Conservation (phyloP, 2,888 invertebrate genomes). For the Ashinkailepas kermadecensis region DNA sequence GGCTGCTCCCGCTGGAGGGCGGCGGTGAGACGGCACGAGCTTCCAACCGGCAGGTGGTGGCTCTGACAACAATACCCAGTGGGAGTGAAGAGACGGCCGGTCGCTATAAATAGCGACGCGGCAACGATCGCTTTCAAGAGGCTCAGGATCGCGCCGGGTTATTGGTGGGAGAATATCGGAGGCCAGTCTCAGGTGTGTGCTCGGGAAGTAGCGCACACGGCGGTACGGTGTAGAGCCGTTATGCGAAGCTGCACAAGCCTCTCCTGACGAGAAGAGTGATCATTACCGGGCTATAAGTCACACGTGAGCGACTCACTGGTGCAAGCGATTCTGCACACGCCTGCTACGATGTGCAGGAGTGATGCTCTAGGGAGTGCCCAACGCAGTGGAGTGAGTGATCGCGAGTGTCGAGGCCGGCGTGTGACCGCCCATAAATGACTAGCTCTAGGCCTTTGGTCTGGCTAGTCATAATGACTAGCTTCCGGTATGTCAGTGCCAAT, state of each 20-base stretch:
- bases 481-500: no score
- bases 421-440: no score
- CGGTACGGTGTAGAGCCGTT: neutral
- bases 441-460: no score
- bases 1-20: neutral
- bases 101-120: neutral
- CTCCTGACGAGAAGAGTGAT: neutral
- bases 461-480: no score
- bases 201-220: neutral
- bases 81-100: neutral
- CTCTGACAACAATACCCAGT: neutral
- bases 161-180: neutral
- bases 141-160: neutral
- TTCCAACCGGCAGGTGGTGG: neutral
- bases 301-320: neutral
- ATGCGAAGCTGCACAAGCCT: neutral
- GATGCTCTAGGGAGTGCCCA: no score
- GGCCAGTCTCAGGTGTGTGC: neutral
- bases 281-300: neutral
- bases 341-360: no score
- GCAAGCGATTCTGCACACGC: neutral
- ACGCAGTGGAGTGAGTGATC: no score
- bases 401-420: no score
- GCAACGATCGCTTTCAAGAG: constrained; percentile 2
- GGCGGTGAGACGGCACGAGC: neutral